Evolutionary conservation across 2,797 vertebrate species (phyloP).

Genomic region (Clarias platycephalus): DNA sequence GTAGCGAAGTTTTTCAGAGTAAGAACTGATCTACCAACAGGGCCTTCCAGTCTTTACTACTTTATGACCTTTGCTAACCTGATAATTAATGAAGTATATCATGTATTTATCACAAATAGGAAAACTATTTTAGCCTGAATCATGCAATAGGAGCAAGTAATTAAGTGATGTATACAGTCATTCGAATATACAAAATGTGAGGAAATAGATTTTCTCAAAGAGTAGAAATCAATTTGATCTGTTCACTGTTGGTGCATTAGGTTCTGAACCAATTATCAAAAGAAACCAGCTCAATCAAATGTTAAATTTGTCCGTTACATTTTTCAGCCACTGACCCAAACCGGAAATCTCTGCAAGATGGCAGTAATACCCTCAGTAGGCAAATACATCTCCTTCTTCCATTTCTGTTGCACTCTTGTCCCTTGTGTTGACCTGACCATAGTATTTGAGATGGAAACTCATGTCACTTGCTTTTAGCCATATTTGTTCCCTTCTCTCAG

Average conservation of each 20-base stretch:
- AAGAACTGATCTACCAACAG: not conserved
- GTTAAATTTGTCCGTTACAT: not conserved
- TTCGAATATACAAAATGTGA: conserved; percentile 3
- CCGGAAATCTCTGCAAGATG: not conserved
- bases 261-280: conserved; percentile 16
- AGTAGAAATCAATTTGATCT: not conserved
- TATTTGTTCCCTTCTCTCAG: conserved; percentile 10
- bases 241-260: not conserved
- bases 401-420: conserved; percentile 2
- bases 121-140: not conserved
- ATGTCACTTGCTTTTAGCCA: not conserved
- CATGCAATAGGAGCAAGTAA: not conserved
- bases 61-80: not conserved
- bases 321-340: conserved; percentile 9
- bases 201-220: conserved; percentile 13
- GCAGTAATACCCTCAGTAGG: not conserved
- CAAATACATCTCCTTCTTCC: not conserved
- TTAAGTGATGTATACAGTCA: not conserved
- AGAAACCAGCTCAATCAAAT: not conserved
- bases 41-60: not conserved
- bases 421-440: conserved; percentile 14
- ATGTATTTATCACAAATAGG: not conserved
- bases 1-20: not conserved
- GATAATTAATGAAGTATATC: not conserved
- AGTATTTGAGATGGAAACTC: not conserved